phyloP scores from a whole-genome alignment of 2,888 invertebrate genomes.

The Scrobipalpa atriplicella region DNA sequence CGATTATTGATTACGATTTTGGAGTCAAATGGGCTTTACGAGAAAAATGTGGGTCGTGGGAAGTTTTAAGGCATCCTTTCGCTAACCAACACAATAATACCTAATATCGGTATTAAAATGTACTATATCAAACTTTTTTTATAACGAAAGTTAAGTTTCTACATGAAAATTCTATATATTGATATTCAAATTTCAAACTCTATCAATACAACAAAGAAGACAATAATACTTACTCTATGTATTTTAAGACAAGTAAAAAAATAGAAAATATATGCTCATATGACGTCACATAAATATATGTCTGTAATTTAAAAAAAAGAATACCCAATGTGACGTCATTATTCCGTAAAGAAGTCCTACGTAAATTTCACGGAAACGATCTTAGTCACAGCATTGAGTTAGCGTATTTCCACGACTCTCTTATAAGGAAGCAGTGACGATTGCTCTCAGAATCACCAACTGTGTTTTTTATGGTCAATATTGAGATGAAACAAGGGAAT shows the following conservation, averaged over 20 bases:
- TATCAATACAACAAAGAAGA: too few relatives aligned
- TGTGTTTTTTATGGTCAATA: background rate
- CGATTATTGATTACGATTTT: conserved; percentile 6
- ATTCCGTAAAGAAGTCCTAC: background rate
- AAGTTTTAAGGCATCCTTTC: conserved; percentile 34
- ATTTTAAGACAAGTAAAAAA: too few relatives aligned
- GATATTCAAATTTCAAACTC: too few relatives aligned
- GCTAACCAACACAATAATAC: background rate
- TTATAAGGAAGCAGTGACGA: conserved; percentile 62
- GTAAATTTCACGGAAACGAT: conserved; percentile 52
- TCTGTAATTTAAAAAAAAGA: background rate
- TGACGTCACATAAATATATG: too few relatives aligned
- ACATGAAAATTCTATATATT: too few relatives aligned
- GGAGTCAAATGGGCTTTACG: background rate
- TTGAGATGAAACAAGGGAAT: conserved; percentile 2
- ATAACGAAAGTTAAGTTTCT: background rate
- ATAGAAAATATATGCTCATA: too few relatives aligned
- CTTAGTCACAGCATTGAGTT: conserved; percentile 53
- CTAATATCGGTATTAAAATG: background rate
- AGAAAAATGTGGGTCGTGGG: conserved; percentile 3
- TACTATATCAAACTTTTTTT: background rate
- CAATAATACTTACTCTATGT: too few relatives aligned
- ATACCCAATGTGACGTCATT: background rate
- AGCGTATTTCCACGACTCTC: conserved; percentile 52
- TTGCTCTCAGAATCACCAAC: conserved; percentile 46